Evolutionary conservation across 2,113 vertebrate species (phyloP), one percentile per base, ranked within the genome.

Genomic region (Lates calcarifer): DNA sequence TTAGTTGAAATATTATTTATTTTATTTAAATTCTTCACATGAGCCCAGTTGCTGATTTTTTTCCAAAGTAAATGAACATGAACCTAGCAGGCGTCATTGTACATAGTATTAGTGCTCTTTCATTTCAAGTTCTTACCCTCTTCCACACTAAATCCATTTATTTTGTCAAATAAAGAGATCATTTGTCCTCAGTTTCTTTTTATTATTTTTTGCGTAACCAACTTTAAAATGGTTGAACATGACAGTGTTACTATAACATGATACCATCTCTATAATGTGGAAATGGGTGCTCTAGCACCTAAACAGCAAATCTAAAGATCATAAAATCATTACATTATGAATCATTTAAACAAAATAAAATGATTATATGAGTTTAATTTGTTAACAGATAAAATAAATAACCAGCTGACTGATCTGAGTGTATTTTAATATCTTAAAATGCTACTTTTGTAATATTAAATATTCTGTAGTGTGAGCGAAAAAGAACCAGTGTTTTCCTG

Each of bases 121-220:
- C 6, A 41, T 24, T 71, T 57, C 10, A 37, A 13, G 2, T 12
- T 64, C 24, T 47, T 20, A 45, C 37, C 74, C 20, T 18, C 14
- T 18, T 24, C 63, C 49, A 63, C 26, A 14, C 1, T n/a, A 57
- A 61, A 71, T 43, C 37, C 35, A 76, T 71, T 86, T 60, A 89
- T 84, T 77, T 78, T 9, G 60, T 73, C 69, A 69, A 93, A 93
- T 93, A 91, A 93, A 90, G 64, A 75, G 1, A 71, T 35, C 3
- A 18, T 69, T 77, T 82, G 29, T 1, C 60, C 61, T 72, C 74
- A 69, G 41, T 70, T 82, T 64, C 70, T 74, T 71, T 78, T 76
- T 29, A 72, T 78, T 66, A 53, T 78, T 57, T 64, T 47, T 13
- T 84, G 24, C 84, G 3, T 60, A 43, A 68, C 29, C 20, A 57